phyloP scores from a whole-genome alignment of 2,113 vertebrate genomes.

The Delphinus delphis region DNA sequence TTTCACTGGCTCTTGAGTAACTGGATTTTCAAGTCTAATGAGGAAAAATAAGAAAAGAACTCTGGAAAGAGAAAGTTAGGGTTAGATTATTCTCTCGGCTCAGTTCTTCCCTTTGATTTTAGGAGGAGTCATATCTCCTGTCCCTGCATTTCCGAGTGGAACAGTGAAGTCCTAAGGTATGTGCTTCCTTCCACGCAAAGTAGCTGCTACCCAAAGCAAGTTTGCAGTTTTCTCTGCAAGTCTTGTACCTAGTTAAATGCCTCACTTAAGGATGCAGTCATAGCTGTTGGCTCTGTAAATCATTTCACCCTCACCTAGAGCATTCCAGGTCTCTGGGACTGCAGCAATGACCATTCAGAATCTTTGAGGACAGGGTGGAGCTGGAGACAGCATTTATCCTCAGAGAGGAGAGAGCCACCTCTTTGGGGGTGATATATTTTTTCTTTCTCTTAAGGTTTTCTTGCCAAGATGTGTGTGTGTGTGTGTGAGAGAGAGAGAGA shows the following conservation, averaged over 20 bases:
- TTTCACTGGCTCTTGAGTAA: conserved; percentile 15
- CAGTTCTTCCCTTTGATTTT: background rate
- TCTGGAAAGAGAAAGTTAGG: background rate
- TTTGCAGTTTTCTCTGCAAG: conserved; percentile 35
- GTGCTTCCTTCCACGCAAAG: background rate
- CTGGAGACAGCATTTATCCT: background rate
- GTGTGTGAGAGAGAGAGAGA: background rate
- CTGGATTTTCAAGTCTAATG: conserved; percentile 10
- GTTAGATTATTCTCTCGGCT: background rate
- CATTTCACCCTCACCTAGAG: conserved; percentile 49
- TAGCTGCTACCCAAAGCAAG: conserved; percentile 31
- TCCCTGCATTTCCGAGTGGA: background rate
- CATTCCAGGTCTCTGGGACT: background rate
- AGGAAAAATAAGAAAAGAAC: background rate
- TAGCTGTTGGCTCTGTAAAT: conserved; percentile 53
- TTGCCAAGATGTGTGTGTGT: background rate
- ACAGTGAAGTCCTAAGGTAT: background rate
- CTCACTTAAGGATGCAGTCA: conserved; percentile 36
- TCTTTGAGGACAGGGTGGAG: background rate
- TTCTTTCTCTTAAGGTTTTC: conserved; percentile 37
- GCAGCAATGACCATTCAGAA: background rate
- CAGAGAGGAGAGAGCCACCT: background rate
- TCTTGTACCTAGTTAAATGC: conserved; percentile 58
- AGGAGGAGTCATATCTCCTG: background rate
- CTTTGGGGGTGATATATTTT: background rate